phyloP scores from a whole-genome alignment of 2,888 invertebrate species.

The Dryobotodes eremita region DNA sequence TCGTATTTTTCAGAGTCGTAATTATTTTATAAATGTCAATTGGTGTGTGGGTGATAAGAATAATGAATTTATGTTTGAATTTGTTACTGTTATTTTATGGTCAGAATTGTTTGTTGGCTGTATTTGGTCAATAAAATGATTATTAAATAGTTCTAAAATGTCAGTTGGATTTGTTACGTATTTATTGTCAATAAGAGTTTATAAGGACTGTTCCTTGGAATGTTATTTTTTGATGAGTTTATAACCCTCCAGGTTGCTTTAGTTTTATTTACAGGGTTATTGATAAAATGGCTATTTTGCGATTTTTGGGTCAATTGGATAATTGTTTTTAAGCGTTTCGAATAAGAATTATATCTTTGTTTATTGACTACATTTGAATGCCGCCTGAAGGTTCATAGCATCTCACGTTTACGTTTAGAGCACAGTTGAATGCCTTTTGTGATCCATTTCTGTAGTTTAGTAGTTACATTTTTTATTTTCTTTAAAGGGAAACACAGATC shows the following conservation, averaged over 20 bases:
- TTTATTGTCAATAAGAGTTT: no score
- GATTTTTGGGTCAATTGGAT: constrained; percentile 3
- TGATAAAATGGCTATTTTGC: constrained; percentile 6
- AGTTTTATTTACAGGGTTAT: constrained; percentile 1
- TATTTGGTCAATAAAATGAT: no score
- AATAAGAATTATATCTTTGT: neutral
- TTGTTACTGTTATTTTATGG: no score
- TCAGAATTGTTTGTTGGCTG: no score
- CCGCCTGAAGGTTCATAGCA: neutral
- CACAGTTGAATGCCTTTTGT: constrained; percentile 2
- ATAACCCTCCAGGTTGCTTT: constrained; percentile 4
- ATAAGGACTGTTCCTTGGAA: constrained; percentile 2
- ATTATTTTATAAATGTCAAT: no score
- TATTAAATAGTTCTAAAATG: no score
- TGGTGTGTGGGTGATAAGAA: no score
- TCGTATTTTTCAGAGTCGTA: no score
- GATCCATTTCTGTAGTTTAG: constrained; percentile 11
- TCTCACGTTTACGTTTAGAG: constrained; percentile 8
- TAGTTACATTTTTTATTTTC: constrained; percentile 5
- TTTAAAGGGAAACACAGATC: constrained; percentile 12
- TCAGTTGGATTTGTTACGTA: no score
- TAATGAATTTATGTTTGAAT: no score
- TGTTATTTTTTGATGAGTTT: constrained; percentile 1
- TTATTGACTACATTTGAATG: constrained; percentile 3
- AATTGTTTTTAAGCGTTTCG: constrained; percentile 3